Conservation (phyloP, 2,888 invertebrate genomes). For the Campopleginae sp. region DNA sequence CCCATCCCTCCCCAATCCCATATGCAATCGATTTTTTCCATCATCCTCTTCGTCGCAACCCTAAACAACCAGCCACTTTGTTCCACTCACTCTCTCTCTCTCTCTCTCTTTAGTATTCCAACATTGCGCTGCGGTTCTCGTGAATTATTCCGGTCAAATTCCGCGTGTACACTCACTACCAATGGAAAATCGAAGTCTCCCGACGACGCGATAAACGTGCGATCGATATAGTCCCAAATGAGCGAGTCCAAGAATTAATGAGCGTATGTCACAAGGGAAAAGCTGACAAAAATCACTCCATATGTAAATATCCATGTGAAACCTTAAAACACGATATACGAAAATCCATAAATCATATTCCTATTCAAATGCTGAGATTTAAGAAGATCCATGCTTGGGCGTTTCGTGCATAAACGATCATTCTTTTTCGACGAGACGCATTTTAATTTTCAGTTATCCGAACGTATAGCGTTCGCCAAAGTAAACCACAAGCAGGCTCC, state of each 20-base stretch:
- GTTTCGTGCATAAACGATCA: not conserved
- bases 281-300: conserved; percentile 3
- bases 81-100: conserved; percentile 10
- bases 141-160: conserved; percentile 54
- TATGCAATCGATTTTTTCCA: conserved; percentile 29
- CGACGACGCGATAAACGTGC: conserved; percentile 42
- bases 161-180: not conserved
- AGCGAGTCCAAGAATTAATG: conserved; percentile 3
- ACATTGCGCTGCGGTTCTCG: conserved; percentile 49
- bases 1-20: conserved; percentile 1
- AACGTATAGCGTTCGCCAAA: not conserved
- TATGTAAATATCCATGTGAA: not conserved
- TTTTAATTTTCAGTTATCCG: not conserved
- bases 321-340: not conserved
- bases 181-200: conserved; percentile 47
- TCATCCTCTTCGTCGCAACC: not conserved
- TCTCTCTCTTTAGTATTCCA: conserved; percentile 1
- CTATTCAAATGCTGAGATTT: not conserved
- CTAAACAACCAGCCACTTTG: conserved; percentile 14
- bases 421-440: not conserved
- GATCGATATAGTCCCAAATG: conserved; percentile 43
- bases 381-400: not conserved
- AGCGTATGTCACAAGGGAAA: conserved; percentile 1
- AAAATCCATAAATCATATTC: conserved; percentile 10
- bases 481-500: not conserved